Conservation (phyloP, 92 coral and sea anemone genomes). For the Epizoanthus ramosus region DNA sequence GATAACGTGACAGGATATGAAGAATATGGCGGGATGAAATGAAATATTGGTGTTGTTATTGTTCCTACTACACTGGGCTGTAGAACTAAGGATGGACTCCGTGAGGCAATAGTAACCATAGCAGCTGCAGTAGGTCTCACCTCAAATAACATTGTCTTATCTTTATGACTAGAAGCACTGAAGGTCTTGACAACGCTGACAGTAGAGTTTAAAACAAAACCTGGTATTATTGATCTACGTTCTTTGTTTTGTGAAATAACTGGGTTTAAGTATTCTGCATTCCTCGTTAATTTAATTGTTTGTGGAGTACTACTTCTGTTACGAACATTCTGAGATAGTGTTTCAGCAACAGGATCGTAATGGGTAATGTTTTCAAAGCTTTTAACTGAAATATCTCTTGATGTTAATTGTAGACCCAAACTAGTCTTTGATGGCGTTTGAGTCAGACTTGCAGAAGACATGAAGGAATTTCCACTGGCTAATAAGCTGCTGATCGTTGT, state of each 20-base stretch:
- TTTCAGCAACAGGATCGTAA: neutral
- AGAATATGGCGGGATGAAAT: too few species aligned
- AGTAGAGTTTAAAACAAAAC: neutral
- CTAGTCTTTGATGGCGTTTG: constrained; percentile 1
- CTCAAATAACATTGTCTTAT: neutral
- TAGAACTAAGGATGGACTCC: neutral
- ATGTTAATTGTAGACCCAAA: neutral
- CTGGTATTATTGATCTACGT: neutral
- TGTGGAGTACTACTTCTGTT: neutral
- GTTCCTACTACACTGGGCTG: neutral
- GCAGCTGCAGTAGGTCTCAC: neutral
- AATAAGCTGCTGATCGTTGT: neutral
- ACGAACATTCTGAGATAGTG: neutral
- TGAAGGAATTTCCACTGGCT: neutral
- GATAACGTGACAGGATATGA: too few species aligned
- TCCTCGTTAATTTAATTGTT: neutral
- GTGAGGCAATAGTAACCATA: neutral
- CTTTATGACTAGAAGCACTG: neutral
- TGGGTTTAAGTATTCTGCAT: neutral
- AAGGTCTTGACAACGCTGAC: neutral
- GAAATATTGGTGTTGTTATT: too few species aligned
- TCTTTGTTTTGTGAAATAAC: neutral
- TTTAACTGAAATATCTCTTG: neutral
- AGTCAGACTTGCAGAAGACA: constrained; percentile 17
- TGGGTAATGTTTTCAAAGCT: neutral